Base-by-base conservation (phyloP, 2,888 invertebrate genomes). In the Xylota segnis region DNA sequence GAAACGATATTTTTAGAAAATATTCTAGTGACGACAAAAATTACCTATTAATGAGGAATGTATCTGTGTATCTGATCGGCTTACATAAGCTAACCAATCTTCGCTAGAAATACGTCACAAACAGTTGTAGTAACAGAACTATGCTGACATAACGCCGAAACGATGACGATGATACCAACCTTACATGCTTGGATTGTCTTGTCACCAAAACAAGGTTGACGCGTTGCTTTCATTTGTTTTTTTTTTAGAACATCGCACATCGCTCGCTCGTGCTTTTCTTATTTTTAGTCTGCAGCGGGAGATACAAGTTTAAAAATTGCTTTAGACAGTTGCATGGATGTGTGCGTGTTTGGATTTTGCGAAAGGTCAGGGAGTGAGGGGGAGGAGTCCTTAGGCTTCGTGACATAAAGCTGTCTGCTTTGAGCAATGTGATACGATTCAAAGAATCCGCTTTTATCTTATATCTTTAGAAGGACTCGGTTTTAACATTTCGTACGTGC, bases 151-250 rank as follows among this genome's bases (percentile, higher is more conserved):
- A 70, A 23, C 18, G 32, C 18, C n/a, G 34, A 43, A 54, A 37
- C 43, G 59, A 58, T 78, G 78, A 78, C 61, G 83, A 27, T 56
- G 34, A 37, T 9, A 6, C 34, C 29, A 56, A 61, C 78, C 70
- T 76, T 76, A 66, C 14, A 66, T 61, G 77, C 65, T 18, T 54
- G 54, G 66, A 61, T 71, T 45, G 54, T 54, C 68, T 47, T 72
- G 75, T 75, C 37, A 47, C 65, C 12, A 50, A 23, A 68, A 23
- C 83, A 79, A 83, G 83, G 83, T 74, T 83, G 50, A n/a, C 34
- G 5, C 23, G 4, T 29, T 45, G 10, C 43, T 43, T 43, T 52
- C n/a, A 43, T 10, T 29, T 45, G 10, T 14, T 43, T 43, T 52
- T n/a, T 52, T 10, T 23, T 7, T 56, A 59, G 50, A 27, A 29